Evolutionary conservation across 2,888 invertebrate species (phyloP).

Genomic region (Incurvaria masculella): DNA sequence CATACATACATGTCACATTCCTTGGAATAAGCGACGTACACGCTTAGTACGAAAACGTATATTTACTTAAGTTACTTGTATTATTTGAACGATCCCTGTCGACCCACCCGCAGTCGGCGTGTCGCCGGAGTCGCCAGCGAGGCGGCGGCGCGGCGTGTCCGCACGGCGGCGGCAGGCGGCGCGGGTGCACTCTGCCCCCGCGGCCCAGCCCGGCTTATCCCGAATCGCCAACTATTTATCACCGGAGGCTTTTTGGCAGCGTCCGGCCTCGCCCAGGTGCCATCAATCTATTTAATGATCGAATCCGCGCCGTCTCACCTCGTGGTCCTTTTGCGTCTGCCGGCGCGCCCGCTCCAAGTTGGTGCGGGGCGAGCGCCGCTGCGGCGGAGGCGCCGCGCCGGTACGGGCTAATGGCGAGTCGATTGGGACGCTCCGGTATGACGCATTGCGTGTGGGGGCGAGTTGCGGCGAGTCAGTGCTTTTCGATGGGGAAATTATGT

Average conservation of each 20-base stretch:
- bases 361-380: not conserved
- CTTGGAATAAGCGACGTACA: too few species aligned
- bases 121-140: not conserved
- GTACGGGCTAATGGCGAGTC: not conserved
- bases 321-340: constrained; percentile 44
- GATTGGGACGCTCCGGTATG: not conserved
- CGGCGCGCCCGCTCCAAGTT: constrained; percentile 14
- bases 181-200: constrained; percentile 41
- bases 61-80: too few species aligned
- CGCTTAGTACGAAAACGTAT: too few species aligned
- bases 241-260: constrained; percentile 26
- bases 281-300: constrained; percentile 58
- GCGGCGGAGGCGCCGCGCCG: too few species aligned
- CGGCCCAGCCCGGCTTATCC: constrained; percentile 43
- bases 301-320: constrained; percentile 53
- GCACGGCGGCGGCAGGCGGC: constrained; percentile 26
- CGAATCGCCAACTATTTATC: constrained; percentile 57
- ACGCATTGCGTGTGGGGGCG: not conserved
- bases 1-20: too few species aligned
- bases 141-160: constrained; percentile 20
- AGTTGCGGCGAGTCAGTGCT: too few species aligned
- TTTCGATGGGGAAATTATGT: too few species aligned
- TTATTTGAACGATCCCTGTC: too few species aligned
- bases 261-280: constrained; percentile 41
- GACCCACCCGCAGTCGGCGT: not conserved